These are phyloP conservation scores for Gymnocheta viridis DNA, from an alignment of 2,888 invertebrate species.

Conservation along the genomic window DNA sequence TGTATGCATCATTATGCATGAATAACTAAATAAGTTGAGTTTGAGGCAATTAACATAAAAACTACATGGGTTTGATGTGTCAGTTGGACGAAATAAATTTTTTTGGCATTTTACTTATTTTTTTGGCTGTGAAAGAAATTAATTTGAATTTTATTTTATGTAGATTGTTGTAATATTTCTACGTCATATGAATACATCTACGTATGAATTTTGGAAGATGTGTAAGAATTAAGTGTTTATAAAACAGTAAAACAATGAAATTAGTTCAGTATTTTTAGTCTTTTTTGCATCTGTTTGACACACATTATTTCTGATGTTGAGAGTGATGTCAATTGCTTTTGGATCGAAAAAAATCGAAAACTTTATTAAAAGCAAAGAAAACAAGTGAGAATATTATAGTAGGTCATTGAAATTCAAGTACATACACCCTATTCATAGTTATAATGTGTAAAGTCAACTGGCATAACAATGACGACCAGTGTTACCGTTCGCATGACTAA, in stretches of 20 bases:
- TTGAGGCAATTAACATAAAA: conserved; percentile 48
- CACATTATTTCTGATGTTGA: conserved; percentile 13
- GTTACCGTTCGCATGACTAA: too few species aligned
- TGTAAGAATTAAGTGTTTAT: conserved; percentile 10
- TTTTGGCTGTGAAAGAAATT: conserved; percentile 29
- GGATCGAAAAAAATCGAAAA: neutral
- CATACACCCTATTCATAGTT: too few species aligned
- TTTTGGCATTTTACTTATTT: conserved; percentile 1
- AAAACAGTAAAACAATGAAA: conserved; percentile 36
- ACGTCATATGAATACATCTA: conserved; percentile 4
- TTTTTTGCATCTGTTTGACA: conserved; percentile 56
- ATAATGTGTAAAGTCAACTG: too few species aligned
- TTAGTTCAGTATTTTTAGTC: conserved; percentile 27
- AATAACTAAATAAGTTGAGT: conserved; percentile 19
- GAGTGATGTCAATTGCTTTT: conserved; percentile 40
- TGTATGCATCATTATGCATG: conserved; percentile 37
- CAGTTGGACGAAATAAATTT: neutral
- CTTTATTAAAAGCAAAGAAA: neutral
- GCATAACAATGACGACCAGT: too few species aligned
- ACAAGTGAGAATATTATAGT: too few species aligned
- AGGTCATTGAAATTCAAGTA: too few species aligned
- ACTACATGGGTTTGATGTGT: conserved; percentile 15
- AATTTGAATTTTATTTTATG: conserved; percentile 51
- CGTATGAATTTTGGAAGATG: neutral
- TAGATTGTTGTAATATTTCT: conserved; percentile 28